Conservation (phyloP, 2,113 vertebrate genomes). For the crab-eating macaque (Macaca fascicularis) region T2T-MFA8v1.1 NC_088385.1:133639001-133639500, state of each 20-base stretch:
- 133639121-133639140: not conserved
- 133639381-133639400: no score
- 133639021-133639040: not conserved
- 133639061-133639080: not conserved
- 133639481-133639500: not conserved
- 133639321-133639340: not conserved
- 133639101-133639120: not conserved
- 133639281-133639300: not conserved
- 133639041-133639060: not conserved
- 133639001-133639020: not conserved
- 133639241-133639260: no score
- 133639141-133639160: no score
- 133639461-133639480: fast-evolving
- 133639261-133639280: not conserved
- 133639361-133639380: not conserved
- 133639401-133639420: fast-evolving
- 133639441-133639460: fast-evolving
- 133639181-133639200: not conserved
- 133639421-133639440: no score
- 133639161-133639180: not conserved
- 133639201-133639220: not conserved
- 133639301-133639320: not conserved
- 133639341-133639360: not conserved
- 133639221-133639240: not conserved
- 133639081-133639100: not conserved